Conservation (phyloP, 2,797 vertebrate genomes). For the Sebastes taczanowskii region DNA sequence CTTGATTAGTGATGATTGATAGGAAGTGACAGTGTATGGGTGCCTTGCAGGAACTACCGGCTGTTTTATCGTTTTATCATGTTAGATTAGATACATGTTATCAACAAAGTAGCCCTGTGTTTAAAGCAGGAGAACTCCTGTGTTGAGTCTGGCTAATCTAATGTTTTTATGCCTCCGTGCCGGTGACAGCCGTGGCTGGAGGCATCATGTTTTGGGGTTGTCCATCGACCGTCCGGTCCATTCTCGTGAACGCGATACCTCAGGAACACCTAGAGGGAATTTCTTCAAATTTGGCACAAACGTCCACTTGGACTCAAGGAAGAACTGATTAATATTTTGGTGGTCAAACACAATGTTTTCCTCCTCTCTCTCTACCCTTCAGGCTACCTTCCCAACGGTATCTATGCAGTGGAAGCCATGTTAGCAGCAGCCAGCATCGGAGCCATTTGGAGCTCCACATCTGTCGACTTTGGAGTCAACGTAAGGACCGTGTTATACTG, state of each 20-base stretch:
- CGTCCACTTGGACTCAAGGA: too few species aligned
- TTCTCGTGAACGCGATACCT: too few species aligned
- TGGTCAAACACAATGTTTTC: neutral
- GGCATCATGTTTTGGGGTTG: too few species aligned
- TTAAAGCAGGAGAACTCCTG: neutral
- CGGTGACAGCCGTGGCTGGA: too few species aligned
- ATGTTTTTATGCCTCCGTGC: neutral
- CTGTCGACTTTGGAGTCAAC: constrained; percentile 95
- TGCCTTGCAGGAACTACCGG: neutral
- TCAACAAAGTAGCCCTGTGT: neutral
- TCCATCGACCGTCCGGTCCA: too few species aligned
- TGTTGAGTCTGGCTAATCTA: neutral
- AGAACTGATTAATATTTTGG: neutral
- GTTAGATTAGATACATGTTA: constrained; percentile 33
- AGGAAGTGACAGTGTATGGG: neutral
- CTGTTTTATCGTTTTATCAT: constrained; percentile 22
- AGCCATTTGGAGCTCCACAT: constrained; percentile 97
- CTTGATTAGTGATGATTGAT: constrained; percentile 24
- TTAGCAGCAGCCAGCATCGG: constrained; percentile 92
- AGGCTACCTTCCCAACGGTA: constrained; percentile 94
- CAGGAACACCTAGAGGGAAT: too few species aligned
- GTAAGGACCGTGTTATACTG: constrained; percentile 77
- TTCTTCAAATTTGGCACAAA: too few species aligned
- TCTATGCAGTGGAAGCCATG: constrained; percentile 93
- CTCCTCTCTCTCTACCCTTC: neutral